Evolutionary conservation across 2,888 invertebrate species (phyloP).

Genomic region (Dasypolia templi): DNA sequence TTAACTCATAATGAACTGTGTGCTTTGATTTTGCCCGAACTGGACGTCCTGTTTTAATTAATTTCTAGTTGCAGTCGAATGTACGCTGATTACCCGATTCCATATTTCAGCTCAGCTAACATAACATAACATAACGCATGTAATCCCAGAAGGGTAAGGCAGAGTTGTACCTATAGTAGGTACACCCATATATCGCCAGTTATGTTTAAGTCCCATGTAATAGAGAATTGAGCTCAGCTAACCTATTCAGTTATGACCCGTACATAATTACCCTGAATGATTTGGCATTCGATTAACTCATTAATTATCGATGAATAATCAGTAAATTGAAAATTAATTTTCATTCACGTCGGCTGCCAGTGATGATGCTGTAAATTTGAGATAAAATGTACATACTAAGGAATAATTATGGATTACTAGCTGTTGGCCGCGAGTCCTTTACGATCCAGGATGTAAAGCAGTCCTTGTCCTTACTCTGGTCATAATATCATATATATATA

Average conservation of each 20-base stretch:
- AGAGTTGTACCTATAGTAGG: no score
- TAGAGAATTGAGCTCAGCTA: no score
- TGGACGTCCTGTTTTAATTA: not conserved
- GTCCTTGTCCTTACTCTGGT: no score
- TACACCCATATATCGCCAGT: no score
- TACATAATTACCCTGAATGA: not conserved
- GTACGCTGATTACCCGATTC: not conserved
- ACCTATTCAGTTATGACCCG: not conserved
- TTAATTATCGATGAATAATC: conserved; percentile 6
- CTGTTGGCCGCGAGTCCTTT: no score
- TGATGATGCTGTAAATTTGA: not conserved
- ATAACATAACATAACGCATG: no score
- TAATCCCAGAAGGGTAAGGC: no score
- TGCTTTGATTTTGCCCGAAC: not conserved
- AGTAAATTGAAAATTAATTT: not conserved
- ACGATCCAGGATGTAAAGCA: no score
- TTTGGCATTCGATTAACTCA: not conserved
- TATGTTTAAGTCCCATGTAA: no score
- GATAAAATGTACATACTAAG: not conserved
- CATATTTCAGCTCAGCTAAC: not conserved
- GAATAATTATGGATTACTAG: not conserved
- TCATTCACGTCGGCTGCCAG: not conserved
- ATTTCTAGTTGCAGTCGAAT: not conserved
- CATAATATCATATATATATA: no score
- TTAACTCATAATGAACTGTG: not conserved